Base-by-base conservation (phyloP, 2,888 invertebrate species). In the Ophraella communa region DNA sequence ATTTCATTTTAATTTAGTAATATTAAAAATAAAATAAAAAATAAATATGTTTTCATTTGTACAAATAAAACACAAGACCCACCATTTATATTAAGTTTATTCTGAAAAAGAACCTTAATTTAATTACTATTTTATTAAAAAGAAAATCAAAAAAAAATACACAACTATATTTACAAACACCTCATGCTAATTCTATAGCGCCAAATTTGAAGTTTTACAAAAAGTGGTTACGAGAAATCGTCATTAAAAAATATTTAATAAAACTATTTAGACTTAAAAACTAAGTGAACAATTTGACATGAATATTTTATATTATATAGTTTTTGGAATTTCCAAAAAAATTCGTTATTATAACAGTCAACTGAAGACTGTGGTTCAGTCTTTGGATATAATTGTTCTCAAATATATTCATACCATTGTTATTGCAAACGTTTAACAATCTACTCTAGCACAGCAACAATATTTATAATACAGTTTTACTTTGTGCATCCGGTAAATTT, bases 281-380 rank as follows among this genome's bases (percentile, higher is more conserved):
- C 33, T 60, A 60, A 42, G 17, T 60, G 52, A 60, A 60, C 60
- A 60, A 52, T 60, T 60, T 60, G 60, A 60, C 60, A 53, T 60
- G 59, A 59, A 59, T 59, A 52, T 52, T 60, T 60, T 60, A 30
- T 57, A 53, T 30, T 33, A 20, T 44, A 27, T 56, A 27, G 27
- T 56, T 51, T 56, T 58, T 53, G 58, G 65, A 58, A 58, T 60
- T 53, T 64, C 64, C 53, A 65, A 67, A 67, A 27, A 30, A 67
- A 65, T 68, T 68, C 67, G 67, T 67, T 64, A 62, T 63, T 69
- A 61, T 58, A 69, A 71, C 71, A 73, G 73, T 73, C 72, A 61
- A 62, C 65, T 70, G 68, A 67, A 73, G 71, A 73, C 73, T 65
- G 68, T 65, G 33, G 61, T 64, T 73, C 73, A 73, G 73, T 73